Base-by-base conservation (phyloP, 2,113 vertebrate species). In the Pontoporia blainvillei region DNA sequence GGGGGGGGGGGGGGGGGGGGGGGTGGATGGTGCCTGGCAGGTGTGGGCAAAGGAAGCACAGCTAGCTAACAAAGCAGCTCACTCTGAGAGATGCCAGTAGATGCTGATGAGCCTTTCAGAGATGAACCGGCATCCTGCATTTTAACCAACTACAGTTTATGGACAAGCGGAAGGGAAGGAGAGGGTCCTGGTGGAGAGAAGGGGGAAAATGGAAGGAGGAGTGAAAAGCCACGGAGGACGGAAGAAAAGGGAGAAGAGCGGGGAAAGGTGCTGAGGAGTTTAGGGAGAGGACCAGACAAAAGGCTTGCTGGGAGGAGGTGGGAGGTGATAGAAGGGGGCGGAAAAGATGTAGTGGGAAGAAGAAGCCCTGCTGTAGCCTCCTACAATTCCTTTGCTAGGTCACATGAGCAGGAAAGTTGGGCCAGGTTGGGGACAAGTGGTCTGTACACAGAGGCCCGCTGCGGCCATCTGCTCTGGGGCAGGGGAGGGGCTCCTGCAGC, bases 391-490 rank as follows among this genome's bases (percentile, higher is more conserved):
- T 96, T 89, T 82, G 90, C 96, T 69, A 69, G 95, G 73, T 96
- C 92, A 34, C 57, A 73, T 44, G 36, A 90, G 87, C 90, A 17
- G 97, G 96, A 96, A 76, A 83, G 44, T 67, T 21, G 52, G 86
- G 49, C 72, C 73, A 71, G 71, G 95, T 89, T 29, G 52, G 86
- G 96, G 83, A 31, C 87, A 71, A 71, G 93, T 12, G 52, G 73
- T 73, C 62, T 69, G 29, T 23, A 2, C 17, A 25, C 29, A 18
- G 94, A 93, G 97, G 90, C 73, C 52, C 0, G 13, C 52, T 46
- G 79, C 20, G 13, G 8, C 86, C 86, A 10, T n/a, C 92, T 96
- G 89, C 89, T 95, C 67, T 73, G 9, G 0, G 25, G 34, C 75
- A 27, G 97, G 39, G 76, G 79, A 82, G 72, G 91, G 86, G 0